Conservation (phyloP, 2,113 vertebrate genomes). For the Chlorodrepanis virens region DNA sequence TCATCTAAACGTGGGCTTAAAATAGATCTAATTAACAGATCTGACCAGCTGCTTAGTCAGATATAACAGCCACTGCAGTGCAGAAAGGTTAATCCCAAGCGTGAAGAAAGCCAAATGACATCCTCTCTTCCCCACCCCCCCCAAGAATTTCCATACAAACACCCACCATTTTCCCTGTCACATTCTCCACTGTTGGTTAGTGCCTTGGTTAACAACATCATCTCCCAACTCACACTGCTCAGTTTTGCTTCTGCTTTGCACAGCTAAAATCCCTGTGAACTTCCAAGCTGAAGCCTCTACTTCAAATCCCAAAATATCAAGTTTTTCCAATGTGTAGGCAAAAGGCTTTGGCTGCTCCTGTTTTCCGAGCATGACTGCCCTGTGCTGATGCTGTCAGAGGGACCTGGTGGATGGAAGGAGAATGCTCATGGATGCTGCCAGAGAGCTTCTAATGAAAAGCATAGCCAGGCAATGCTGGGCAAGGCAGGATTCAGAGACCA, state of each 20-base stretch:
- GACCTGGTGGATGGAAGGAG: not conserved
- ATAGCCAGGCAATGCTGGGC: not conserved
- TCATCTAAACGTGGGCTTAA: not conserved
- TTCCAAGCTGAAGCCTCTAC: not conserved
- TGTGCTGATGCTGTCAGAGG: not conserved
- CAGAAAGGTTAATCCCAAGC: not conserved
- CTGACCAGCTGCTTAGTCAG: not conserved
- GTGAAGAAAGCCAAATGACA: not conserved
- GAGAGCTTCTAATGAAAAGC: not conserved
- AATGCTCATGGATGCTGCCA: not conserved
- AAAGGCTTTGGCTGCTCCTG: not conserved
- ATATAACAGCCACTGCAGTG: not conserved
- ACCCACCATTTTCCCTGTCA: not conserved
- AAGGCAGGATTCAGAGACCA: not conserved
- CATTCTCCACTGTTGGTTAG: not conserved
- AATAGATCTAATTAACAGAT: not conserved
- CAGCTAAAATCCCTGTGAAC: not conserved
- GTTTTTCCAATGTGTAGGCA: not conserved
- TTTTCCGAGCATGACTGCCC: fast-evolving
- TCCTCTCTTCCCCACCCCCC: not conserved
- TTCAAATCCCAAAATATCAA: fast-evolving
- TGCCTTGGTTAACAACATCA: not conserved
- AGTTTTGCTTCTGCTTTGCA: not conserved
- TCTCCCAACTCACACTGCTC: fast-evolving
- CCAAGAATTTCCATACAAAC: not conserved